Conservation (phyloP, 2,797 vertebrate genomes). For the Sparidentex hasta region DNA sequence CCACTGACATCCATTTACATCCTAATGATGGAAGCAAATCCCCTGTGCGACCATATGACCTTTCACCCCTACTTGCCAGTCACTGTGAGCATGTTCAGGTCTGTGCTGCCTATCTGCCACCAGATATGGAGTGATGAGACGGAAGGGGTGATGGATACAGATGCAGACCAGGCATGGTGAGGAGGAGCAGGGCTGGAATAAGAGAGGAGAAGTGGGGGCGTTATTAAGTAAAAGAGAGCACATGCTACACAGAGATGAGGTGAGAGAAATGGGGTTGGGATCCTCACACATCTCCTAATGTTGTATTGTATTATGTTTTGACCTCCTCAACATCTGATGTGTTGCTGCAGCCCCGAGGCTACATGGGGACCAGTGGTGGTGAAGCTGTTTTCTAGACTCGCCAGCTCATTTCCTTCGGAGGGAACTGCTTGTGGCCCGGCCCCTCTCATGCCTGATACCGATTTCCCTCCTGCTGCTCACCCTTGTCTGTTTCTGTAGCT, state of each 20-base stretch:
- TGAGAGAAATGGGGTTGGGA: constrained; percentile 40
- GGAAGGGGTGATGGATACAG: constrained; percentile 49
- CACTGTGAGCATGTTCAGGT: constrained; percentile 30
- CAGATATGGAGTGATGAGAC: constrained; percentile 16
- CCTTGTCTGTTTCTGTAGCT: constrained; percentile 40
- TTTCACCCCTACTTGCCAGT: constrained; percentile 45
- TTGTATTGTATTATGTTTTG: neutral
- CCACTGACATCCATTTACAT: constrained; percentile 72
- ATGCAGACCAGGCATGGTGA: constrained; percentile 36
- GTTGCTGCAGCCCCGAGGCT: constrained; percentile 46
- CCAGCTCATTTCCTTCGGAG: constrained; percentile 62
- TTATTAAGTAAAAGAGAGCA: constrained; percentile 61
- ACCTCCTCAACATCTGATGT: constrained; percentile 24
- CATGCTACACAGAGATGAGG: constrained; percentile 24
- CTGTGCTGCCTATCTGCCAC: constrained; percentile 35
- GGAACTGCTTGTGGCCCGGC: constrained; percentile 39
- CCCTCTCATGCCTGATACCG: constrained; percentile 40
- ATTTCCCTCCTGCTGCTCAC: constrained; percentile 60
- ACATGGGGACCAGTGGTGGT: constrained; percentile 23
- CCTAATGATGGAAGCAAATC: constrained; percentile 69
- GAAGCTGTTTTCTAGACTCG: constrained; percentile 57
- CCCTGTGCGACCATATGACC: constrained; percentile 58
- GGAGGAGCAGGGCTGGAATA: constrained; percentile 36
- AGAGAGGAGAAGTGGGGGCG: constrained; percentile 24
- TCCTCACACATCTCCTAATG: constrained; percentile 10